These are phyloP conservation scores for Laticauda laticaudata DNA, from an alignment of 2,113 vertebrate species.

Conservation along the genomic window DNA sequence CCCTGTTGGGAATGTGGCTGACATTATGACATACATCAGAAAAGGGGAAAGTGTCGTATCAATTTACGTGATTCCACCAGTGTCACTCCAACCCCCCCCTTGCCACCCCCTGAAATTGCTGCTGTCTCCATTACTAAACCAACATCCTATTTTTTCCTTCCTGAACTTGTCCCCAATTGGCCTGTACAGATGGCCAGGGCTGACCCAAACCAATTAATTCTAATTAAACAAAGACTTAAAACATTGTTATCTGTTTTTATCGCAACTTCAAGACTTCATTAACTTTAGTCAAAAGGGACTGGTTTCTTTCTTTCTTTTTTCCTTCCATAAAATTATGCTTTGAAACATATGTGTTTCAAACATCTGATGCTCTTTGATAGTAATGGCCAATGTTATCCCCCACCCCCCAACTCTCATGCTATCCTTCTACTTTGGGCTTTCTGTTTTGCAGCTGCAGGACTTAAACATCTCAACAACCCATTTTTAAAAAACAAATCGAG, in stretches of 20 bases:
- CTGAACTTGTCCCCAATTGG: background rate
- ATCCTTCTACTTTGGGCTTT: background rate
- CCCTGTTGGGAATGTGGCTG: background rate
- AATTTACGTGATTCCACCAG: background rate
- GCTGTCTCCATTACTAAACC: background rate
- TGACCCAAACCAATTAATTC: background rate
- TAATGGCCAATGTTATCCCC: background rate
- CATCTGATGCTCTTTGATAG: background rate
- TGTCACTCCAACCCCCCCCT: background rate
- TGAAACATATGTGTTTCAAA: background rate
- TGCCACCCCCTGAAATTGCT: no score
- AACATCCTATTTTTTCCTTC: background rate
- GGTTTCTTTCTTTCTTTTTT: background rate
- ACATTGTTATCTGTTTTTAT: background rate
- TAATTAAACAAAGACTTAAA: background rate
- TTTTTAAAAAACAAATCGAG: conserved; percentile 7
- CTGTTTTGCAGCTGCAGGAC: conserved; percentile 8
- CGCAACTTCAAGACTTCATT: background rate
- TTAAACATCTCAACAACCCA: background rate
- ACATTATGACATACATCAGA: background rate
- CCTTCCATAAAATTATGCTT: background rate
- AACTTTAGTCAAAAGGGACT: background rate
- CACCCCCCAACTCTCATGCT: background rate
- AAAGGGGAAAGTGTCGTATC: background rate
- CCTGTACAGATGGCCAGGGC: background rate